Evolutionary conservation across 2,113 vertebrate species (phyloP).

Genomic region (Puntigrus tetrazona): DNA sequence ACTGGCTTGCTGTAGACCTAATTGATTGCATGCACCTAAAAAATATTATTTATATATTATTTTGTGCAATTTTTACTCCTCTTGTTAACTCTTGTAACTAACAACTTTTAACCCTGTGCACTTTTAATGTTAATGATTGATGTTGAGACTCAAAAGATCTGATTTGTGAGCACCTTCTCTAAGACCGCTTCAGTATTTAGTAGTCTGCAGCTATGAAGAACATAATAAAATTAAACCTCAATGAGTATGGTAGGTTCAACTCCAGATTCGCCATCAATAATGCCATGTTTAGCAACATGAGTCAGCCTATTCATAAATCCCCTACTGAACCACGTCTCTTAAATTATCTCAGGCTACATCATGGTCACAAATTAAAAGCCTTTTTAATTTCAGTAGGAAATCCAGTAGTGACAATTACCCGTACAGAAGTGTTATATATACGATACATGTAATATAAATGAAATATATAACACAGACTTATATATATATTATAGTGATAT

Average conservation of each 20-base stretch:
- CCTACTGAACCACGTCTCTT: background rate
- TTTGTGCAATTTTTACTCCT: background rate
- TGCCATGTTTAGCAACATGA: background rate
- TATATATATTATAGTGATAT: background rate
- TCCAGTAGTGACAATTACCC: background rate
- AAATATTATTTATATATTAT: background rate
- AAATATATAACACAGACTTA: no score
- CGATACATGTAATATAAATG: no score
- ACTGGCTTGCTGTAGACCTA: no score
- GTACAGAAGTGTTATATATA: background rate
- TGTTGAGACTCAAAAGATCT: background rate
- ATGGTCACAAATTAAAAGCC: background rate
- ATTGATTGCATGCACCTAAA: no score
- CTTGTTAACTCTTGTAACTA: background rate
- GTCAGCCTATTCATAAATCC: background rate
- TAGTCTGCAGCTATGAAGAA: background rate
- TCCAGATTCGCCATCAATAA: background rate
- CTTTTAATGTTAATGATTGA: background rate
- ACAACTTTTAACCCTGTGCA: background rate
- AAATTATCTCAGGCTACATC: background rate
- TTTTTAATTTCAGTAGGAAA: background rate
- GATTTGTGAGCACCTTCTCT: background rate
- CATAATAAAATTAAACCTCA: background rate
- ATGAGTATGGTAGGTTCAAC: background rate
- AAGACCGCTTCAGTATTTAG: background rate